Base-by-base conservation (phyloP, 2,797 vertebrate species). In the Tachyglossus aculeatus region DNA sequence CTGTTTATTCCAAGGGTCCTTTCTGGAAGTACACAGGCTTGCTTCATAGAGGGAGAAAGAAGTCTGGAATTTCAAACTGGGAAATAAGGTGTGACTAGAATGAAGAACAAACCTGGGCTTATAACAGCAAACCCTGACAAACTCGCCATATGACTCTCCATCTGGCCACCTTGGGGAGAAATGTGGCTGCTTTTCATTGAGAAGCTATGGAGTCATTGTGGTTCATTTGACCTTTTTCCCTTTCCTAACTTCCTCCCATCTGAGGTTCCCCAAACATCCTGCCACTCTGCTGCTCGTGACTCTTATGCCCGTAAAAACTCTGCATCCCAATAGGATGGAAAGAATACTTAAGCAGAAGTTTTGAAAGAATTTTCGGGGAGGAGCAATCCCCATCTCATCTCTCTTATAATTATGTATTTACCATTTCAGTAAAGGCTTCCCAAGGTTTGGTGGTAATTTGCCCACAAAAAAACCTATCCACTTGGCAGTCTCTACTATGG, bases 121-220 rank as follows among this genome's bases (percentile, higher is more conserved):
- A 88, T 88, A 88, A 87, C 74, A 90, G 85, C 86, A 71, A 71
- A 74, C 82, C 82, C 75, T 54, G 52, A 61, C 70, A 82, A 73
- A 85, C 79, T 66, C 60, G 50, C 81, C 83, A 76, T 88, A 86
- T 91, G 85, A 86, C 78, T 71, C 37, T 60, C 83, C 82, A 89
- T 90, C 89, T 90, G 85, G 69, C 87, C 76, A 57, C 38, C 14
- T 78, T 81, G 67, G 72, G 71, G 67, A 69, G 58, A 61, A 36
- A 13, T 31, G 47, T 19, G 57, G 47, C 27, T 36, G 31, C 57
- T 67, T 78, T 50, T 51, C 33, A 25, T 52, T 68, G 57, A 27
- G 29, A 9, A 57, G 37, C 58, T 52, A 13, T 27, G 7, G 25
- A 11, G n/a, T 52, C 40, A 47, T 70, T 70, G 40, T 25, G 58